Base-by-base conservation (phyloP, 2,888 invertebrate genomes). In the Andrena fulva region DNA sequence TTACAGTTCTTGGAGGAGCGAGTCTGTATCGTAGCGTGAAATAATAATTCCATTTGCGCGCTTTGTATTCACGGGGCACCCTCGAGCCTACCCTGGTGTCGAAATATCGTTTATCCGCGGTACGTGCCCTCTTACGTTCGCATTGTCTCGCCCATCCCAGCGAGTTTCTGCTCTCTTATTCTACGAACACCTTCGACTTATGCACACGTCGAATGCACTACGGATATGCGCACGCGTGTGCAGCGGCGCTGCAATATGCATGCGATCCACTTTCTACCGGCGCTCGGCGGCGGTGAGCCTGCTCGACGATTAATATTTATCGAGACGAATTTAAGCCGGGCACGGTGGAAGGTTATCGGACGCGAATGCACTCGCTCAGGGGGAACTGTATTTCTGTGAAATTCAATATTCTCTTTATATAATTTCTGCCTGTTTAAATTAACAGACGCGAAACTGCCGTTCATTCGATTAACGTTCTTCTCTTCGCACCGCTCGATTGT, bases 41-140 rank as follows among this genome's bases (percentile, higher is more conserved):
- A 77, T 67, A 77, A 67, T 77, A 77, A 77, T 66, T 50, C 24
- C 56, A 60, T 75, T 29, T 35, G 29, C n/a, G 24, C 31, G 12
- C 20, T 60, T 60, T 42, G 50, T 35, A 66, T 77, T 67, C 77
- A 8, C 42, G 35, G 24, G 8, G 50, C 52, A 35, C 35, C 7
- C 35, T 48, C 33, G 33, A n/a, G 50, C 6, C n/a, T 12, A n/a
- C 20, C n/a, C 7, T n/a, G 31, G 31, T 52, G 60, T 77, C 77
- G 67, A 76, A 67, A 77, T 77, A 77, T 77, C 66, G 52, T 67
- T 76, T 52, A 67, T 62, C 24, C 52, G 27, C 0, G 59, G 10
- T 12, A 52, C 66, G 77, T 64, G 56, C 33, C 29, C 27, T n/a
- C 24, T 64, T 33, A 33, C 62, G 56, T 33, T 50, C 59, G 24